These are phyloP conservation scores for Nerophis lumbriciformis DNA, from an alignment of 2,113 vertebrate species.

Conservation along the genomic window DNA sequence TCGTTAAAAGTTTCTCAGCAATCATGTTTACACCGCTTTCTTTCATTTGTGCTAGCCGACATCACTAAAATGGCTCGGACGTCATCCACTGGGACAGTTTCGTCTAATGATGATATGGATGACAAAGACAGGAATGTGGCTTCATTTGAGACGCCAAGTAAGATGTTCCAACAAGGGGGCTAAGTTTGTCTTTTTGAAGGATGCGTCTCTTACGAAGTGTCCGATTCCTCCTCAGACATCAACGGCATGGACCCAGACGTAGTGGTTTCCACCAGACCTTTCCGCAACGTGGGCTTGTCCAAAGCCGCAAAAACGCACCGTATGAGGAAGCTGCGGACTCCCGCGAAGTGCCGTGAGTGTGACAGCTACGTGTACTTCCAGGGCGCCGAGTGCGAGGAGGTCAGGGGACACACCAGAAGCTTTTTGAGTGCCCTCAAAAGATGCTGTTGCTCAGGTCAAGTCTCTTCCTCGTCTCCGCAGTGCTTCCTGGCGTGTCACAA, in stretches of 20 bases:
- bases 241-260: conserved; percentile 79
- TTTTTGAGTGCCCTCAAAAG: neutral
- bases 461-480: conserved; percentile 50
- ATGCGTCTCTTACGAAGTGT: neutral
- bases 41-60: conserved; percentile 67
- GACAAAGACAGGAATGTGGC: conserved; percentile 72
- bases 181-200: neutral
- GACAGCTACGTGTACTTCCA: conserved; percentile 98
- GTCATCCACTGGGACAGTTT: conserved; percentile 79
- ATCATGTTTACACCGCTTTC: neutral
- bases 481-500: conserved; percentile 95
- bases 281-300: conserved; percentile 85
- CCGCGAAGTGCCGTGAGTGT: conserved; percentile 90
- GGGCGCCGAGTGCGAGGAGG: conserved; percentile 95
- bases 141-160: conserved; percentile 79
- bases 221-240: conserved; percentile 67
- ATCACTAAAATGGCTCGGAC: conserved; percentile 74
- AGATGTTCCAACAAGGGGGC: conserved; percentile 6
- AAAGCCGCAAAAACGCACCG: conserved; percentile 89
- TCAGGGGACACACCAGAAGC: conserved; percentile 40
- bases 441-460: neutral
- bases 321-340: conserved; percentile 86
- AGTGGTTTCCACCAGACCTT: conserved; percentile 77
- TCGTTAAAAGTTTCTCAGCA: neutral
- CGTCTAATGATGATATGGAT: conserved; percentile 79